A percentile compares a stretch with the other conserved stretches of the same genome.
Evolutionary conservation across 2,113 vertebrate genomes (phyloP).

Genomic region (Meleagris gallopavo): DNA sequence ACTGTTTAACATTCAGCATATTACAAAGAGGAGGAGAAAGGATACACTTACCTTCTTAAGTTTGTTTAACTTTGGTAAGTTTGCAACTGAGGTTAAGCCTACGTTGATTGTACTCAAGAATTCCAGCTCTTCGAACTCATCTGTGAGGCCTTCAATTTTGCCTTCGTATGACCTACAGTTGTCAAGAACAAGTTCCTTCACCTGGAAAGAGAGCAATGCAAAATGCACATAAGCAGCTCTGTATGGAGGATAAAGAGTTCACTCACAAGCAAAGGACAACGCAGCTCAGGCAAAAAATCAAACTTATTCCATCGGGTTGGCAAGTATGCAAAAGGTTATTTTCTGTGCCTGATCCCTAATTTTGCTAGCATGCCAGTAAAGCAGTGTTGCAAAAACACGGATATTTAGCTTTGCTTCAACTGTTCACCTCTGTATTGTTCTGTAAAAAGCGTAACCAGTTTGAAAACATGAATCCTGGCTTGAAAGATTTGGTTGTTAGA

Average conservation of each 20-base stretch:
- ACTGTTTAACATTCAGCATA: accelerated
- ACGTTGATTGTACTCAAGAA: slow-evolving; percentile 99
- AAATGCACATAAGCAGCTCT: accelerated
- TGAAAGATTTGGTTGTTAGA: accelerated
- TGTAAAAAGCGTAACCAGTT: not conserved
- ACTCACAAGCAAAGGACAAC: not conserved
- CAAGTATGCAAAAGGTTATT: not conserved
- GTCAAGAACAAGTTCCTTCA: slow-evolving; percentile 97
- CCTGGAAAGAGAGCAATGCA: slow-evolving; percentile 72
- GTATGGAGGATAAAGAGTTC: not conserved
- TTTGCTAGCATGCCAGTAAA: not conserved
- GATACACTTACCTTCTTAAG: slow-evolving; percentile 91
- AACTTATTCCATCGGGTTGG: not conserved
- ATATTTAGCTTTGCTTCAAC: not conserved
- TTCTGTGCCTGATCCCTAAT: not conserved
- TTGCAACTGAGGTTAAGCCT: slow-evolving; percentile 91
- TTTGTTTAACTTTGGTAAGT: slow-evolving; percentile 98
- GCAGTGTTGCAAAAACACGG: not conserved
- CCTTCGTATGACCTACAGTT: slow-evolving; percentile 96
- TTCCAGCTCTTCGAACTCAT: slow-evolving; percentile 97
- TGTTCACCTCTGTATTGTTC: not conserved
- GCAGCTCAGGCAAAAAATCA: not conserved
- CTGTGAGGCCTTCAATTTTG: slow-evolving; percentile 96
- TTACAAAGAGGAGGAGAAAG: accelerated
- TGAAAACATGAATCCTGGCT: not conserved